Evolutionary conservation across 2,113 vertebrate genomes (phyloP).

Genomic region (Sinosuthora webbiana): DNA sequence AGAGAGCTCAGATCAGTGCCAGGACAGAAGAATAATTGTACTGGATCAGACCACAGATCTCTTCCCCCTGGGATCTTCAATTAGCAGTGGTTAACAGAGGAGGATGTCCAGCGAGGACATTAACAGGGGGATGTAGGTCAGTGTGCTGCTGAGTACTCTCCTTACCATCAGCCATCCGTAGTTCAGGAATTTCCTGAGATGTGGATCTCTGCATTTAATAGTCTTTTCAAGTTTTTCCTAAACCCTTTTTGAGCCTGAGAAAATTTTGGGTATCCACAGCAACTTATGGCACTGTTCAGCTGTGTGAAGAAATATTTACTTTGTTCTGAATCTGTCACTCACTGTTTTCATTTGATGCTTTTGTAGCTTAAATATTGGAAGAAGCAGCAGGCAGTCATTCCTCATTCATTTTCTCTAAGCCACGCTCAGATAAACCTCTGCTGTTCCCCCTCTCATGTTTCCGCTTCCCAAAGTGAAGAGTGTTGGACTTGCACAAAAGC

Average conservation of each 20-base stretch:
- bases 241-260: neutral
- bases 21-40: neutral
- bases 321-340: constrained; percentile 21
- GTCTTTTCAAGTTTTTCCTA: neutral
- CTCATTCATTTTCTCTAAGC: neutral
- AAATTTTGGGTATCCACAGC: neutral
- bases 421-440: neutral
- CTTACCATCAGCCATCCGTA: neutral
- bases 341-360: neutral
- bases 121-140: neutral
- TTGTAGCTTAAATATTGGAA: neutral
- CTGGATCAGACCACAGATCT: neutral
- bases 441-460: neutral
- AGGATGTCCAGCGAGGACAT: neutral
- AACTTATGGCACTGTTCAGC: neutral
- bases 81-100: neutral
- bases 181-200: neutral
- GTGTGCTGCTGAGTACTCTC: neutral
- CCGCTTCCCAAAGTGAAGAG: neutral
- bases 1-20: neutral
- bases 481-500: neutral
- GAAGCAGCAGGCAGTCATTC: neutral
- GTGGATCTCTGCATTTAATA: neutral
- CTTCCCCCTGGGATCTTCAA: neutral
- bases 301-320: constrained; percentile 1